Evolutionary conservation across 2,888 invertebrate genomes (phyloP), one percentile per base, ranked within the genome.

Genomic region (Drosophila parthenogenetica): DNA sequence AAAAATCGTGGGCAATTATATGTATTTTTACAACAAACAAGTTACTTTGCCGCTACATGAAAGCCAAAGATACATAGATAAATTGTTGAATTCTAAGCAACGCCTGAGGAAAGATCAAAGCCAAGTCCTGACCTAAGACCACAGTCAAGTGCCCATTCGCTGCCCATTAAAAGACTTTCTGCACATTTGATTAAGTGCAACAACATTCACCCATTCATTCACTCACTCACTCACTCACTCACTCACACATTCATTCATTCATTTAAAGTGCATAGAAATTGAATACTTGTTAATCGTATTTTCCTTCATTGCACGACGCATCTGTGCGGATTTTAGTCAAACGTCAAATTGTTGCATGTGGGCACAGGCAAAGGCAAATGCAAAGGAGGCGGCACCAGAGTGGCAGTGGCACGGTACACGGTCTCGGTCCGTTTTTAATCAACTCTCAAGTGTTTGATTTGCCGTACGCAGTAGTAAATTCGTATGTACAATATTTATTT

Each of bases 301-400:
- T 42, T 42, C 46, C 55, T 29, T 8, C 29, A 29, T 29, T 71
- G 66, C 79, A 81, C 70, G 76, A 78, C 72, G 86, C 83, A 83
- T 83, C 87, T 83, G 83, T 83, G 88, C 88, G 51, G 82, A 78
- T 77, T 75, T 71, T 77, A 77, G 69, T 77, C 69, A 81, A 76
- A 85, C 85, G 69, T 81, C 85, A 87, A 83, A 83, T 85, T 83
- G 83, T 83, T 83, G 87, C 83, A 83, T 83, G 82, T 87, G 82
- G 82, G 82, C 42, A 50, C 54, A 39, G 37, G 42, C 32, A 16
- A 37, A 14, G 50, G 49, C 59, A 54, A 46, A 16, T 13, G 46
- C 35, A 40, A 14, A 17, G 2, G 51, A 16, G 55, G 53, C 43
- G 14, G 43, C 29, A 43, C 13, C 29, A 29, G 17, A 22, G 5